A percentile compares a stretch with the other conserved stretches of the same genome.
phyloP scores from a whole-genome alignment of 1,140 invertebrate species.

The Andricus grossulariae region DNA sequence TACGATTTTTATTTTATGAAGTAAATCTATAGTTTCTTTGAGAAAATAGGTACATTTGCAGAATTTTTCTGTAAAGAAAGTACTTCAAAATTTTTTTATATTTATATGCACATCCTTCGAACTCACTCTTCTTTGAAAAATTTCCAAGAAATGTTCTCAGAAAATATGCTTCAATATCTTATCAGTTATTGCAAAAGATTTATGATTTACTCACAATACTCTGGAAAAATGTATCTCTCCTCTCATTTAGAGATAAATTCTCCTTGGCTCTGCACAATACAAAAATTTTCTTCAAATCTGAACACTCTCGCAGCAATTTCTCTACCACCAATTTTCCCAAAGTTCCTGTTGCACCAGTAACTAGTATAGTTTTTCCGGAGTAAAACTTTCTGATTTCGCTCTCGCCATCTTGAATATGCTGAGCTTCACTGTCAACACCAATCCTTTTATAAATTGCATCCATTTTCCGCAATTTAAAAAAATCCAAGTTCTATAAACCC shows the following conservation, averaged over 20 bases:
- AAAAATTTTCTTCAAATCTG: slow-evolving; percentile 76
- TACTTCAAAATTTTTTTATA: no score
- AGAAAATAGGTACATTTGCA: no score
- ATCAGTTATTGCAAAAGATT: no score
- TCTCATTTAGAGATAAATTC: slow-evolving; percentile 65
- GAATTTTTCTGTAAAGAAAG: no score
- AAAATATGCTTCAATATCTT: no score
- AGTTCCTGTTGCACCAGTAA: slow-evolving; percentile 75
- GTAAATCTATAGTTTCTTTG: no score
- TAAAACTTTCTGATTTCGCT: slow-evolving; percentile 46
- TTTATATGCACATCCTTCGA: no score
- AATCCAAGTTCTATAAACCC: not conserved
- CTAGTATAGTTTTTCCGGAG: slow-evolving; percentile 38
- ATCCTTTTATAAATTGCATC: slow-evolving; percentile 41
- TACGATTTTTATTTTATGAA: no score
- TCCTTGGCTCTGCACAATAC: slow-evolving; percentile 78
- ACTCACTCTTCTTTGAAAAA: no score
- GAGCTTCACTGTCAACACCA: slow-evolving; percentile 34
- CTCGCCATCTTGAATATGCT: not conserved
- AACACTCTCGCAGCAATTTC: slow-evolving; percentile 79
- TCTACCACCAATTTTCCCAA: slow-evolving; percentile 80
- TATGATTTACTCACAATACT: slow-evolving; percentile 53
- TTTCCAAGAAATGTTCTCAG: no score
- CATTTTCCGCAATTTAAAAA: not conserved
- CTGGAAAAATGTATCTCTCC: slow-evolving; percentile 60